Evolutionary conservation across 2,113 vertebrate species (phyloP).

Genomic region (Myocastor coypus): DNA sequence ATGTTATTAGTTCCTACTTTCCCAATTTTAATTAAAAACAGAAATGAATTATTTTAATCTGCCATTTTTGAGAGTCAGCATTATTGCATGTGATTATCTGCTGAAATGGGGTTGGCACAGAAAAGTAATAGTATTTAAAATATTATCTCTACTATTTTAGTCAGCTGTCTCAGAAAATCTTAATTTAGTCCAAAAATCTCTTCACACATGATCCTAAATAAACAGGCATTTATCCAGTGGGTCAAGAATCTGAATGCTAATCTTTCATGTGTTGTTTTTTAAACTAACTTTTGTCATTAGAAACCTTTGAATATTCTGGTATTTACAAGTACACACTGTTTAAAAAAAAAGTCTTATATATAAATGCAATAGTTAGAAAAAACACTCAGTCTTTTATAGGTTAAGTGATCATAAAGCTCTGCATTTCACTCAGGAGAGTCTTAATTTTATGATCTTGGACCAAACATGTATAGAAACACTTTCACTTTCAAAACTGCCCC

Average conservation of each 20-base stretch:
- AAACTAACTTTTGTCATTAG: conserved; percentile 50
- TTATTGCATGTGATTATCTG: conserved; percentile 77
- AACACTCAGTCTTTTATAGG: neutral
- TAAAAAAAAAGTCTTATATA: neutral
- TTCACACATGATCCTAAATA: conserved; percentile 70
- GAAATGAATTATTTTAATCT: conserved; percentile 83
- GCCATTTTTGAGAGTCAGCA: conserved; percentile 73
- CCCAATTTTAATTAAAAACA: conserved; percentile 80
- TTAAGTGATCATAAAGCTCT: neutral
- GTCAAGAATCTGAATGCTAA: conserved; percentile 59
- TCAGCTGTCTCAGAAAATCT: conserved; percentile 72
- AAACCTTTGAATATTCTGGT: conserved; percentile 17
- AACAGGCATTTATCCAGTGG: conserved; percentile 68
- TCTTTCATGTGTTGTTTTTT: conserved; percentile 51
- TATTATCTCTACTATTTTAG: conserved; percentile 76
- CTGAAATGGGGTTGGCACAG: conserved; percentile 78
- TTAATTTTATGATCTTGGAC: neutral
- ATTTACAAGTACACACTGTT: neutral
- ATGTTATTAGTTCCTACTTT: conserved; percentile 76
- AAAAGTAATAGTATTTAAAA: conserved; percentile 79
- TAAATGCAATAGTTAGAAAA: conserved; percentile 38
- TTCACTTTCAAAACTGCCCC: conserved; percentile 31
- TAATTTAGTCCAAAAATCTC: conserved; percentile 74
- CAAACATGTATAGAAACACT: neutral
- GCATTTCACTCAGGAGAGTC: neutral